Conservation (phyloP, 2,888 invertebrate genomes). For the Fragum fragum region DNA sequence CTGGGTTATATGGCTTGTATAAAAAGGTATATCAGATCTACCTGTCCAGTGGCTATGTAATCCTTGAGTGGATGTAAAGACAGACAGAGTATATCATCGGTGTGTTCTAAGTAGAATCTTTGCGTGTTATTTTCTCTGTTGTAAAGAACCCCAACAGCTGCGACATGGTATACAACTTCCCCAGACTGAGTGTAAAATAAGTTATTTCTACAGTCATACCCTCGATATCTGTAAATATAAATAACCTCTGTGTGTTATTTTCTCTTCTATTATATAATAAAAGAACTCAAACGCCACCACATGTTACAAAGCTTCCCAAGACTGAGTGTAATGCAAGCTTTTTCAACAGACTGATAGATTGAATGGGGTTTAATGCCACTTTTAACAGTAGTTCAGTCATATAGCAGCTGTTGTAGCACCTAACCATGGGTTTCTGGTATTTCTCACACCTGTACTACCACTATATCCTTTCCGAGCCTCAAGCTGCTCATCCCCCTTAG, state of each 20-base stretch:
- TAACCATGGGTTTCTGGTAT: too few relatives aligned
- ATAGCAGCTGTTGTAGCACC: too few relatives aligned
- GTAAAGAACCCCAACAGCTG: conserved; percentile 87
- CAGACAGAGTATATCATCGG: conserved; percentile 87
- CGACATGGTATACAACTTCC: conserved; percentile 87
- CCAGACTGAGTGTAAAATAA: conserved; percentile 86
- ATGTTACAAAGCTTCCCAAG: conserved; percentile 87
- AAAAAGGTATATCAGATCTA: too few relatives aligned
- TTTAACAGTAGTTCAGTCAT: too few relatives aligned
- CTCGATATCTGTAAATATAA: conserved; percentile 85
- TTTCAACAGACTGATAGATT: too few relatives aligned
- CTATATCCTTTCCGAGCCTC: too few relatives aligned
- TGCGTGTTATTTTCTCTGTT: conserved; percentile 85
- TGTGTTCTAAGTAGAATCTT: conserved; percentile 87
- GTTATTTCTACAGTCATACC: conserved; percentile 87
- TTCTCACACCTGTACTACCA: too few relatives aligned
- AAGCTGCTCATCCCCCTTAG: too few relatives aligned
- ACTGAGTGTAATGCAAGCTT: conserved; percentile 85
- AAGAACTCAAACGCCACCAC: conserved; percentile 87
- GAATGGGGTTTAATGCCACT: too few relatives aligned
- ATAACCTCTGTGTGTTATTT: background rate
- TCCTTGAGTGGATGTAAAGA: conserved; percentile 87
- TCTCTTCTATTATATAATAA: too few relatives aligned
- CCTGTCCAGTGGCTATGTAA: conserved; percentile 87
- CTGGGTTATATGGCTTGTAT: too few relatives aligned